Percentiles rank a stretch among this genome's conserved stretches.
phyloP scores from a whole-genome alignment of 2,113 vertebrate species.

The Origma solitaria region DNA sequence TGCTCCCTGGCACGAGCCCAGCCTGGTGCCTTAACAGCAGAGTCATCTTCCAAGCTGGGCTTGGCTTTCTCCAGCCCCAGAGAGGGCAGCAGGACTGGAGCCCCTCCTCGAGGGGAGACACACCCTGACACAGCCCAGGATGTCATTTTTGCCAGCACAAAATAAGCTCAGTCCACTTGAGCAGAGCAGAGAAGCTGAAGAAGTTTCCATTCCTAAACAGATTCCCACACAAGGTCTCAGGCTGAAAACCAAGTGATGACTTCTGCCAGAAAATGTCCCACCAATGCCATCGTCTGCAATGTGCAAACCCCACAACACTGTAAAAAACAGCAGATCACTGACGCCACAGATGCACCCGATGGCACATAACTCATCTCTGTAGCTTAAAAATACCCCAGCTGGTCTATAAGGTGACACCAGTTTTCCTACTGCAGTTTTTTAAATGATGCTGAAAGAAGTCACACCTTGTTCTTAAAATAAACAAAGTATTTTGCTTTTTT shows the following conservation, averaged over 20 bases:
- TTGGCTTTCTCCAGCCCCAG: neutral
- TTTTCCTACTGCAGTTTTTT: neutral
- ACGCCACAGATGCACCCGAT: neutral
- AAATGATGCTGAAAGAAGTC: neutral
- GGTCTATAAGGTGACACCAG: neutral
- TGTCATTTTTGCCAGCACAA: neutral
- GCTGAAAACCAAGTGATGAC: neutral
- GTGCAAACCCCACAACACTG: neutral
- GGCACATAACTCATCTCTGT: neutral
- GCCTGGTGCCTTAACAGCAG: neutral
- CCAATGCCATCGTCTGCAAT: neutral
- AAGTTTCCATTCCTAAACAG: neutral
- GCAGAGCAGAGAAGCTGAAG: neutral
- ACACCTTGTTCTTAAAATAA: conserved; percentile 67
- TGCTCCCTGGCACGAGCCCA: neutral
- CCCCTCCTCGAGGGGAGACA: too few species aligned
- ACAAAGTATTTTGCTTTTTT: conserved; percentile 63
- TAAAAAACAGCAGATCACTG: neutral
- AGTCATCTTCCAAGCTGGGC: neutral
- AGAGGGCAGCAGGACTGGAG: neutral
- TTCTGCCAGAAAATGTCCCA: neutral
- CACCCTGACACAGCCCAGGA: neutral
- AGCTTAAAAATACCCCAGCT: neutral
- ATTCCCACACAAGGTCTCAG: neutral
- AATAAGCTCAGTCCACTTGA: neutral